Evolutionary conservation across 2,113 vertebrate species (phyloP).

Genomic region (Struthidea cinerea): DNA sequence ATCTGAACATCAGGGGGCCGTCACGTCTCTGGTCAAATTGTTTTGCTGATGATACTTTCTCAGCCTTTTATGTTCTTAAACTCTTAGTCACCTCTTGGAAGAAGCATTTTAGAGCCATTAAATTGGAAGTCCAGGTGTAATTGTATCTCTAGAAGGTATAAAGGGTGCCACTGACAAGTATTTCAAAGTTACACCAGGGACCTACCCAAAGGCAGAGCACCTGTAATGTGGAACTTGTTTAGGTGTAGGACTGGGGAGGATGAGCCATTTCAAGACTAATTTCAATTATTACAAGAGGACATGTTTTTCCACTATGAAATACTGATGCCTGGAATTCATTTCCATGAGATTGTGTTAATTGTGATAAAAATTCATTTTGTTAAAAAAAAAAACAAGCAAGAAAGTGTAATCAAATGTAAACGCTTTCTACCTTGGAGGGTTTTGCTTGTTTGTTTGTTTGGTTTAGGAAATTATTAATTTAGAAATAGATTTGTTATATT

Average conservation of each 20-base stretch:
- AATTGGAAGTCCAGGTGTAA: conserved; percentile 3
- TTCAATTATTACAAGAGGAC: background rate
- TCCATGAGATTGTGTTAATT: background rate
- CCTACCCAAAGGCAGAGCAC: background rate
- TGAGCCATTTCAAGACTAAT: background rate
- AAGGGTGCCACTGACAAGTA: background rate
- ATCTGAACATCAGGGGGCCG: background rate
- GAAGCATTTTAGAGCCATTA: conserved; percentile 37
- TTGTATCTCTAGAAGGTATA: conserved; percentile 1
- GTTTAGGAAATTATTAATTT: background rate
- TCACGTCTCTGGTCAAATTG: background rate
- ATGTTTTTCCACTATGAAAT: background rate
- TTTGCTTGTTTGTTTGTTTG: background rate
- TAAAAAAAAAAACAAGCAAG: background rate
- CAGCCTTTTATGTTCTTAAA: conserved; percentile 41
- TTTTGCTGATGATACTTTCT: conserved; percentile 26
- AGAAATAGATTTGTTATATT: background rate
- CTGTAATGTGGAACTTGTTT: background rate
- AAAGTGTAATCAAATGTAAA: background rate
- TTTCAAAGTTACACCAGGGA: background rate
- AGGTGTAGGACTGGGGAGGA: background rate
- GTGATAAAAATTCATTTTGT: background rate
- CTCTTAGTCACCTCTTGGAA: conserved; percentile 29
- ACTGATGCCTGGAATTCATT: background rate
- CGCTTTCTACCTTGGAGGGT: background rate